Conservation (phyloP, 2,797 vertebrate genomes). For the Xiphorhynchus erythropygius region DNA sequence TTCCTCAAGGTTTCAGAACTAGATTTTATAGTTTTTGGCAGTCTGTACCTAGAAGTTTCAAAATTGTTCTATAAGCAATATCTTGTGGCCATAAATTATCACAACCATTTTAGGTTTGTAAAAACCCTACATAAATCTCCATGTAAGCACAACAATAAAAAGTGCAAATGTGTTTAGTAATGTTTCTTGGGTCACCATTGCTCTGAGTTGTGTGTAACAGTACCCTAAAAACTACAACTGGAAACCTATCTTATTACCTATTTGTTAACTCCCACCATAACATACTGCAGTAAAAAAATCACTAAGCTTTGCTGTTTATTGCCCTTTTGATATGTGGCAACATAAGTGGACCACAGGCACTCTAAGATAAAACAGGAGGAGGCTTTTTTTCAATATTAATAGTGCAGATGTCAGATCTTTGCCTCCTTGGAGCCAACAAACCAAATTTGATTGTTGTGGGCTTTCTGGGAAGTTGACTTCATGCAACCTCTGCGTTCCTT, state of each 20-base stretch:
- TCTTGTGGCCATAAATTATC: conserved; percentile 62
- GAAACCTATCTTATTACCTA: conserved; percentile 58
- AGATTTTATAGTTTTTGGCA: conserved; percentile 66
- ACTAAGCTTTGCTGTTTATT: conserved; percentile 66
- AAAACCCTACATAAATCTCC: conserved; percentile 59
- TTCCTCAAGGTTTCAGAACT: conserved; percentile 46
- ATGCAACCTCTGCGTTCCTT: not conserved
- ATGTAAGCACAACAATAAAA: conserved; percentile 62
- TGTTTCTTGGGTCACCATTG: conserved; percentile 49
- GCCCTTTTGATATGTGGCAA: conserved; percentile 49
- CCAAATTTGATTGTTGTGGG: conserved; percentile 39
- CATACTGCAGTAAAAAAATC: conserved; percentile 51
- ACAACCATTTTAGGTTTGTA: conserved; percentile 51
- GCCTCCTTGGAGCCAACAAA: conserved; percentile 14
- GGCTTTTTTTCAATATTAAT: conserved; percentile 31
- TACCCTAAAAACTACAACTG: conserved; percentile 50
- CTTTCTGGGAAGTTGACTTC: conserved; percentile 39
- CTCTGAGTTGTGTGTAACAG: conserved; percentile 29
- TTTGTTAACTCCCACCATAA: conserved; percentile 55
- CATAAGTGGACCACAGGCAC: conserved; percentile 53
- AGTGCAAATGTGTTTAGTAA: conserved; percentile 61
- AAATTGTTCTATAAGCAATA: conserved; percentile 65
- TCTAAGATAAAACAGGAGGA: conserved; percentile 52
- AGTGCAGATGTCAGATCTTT: conserved; percentile 43
- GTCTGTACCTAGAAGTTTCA: conserved; percentile 33